phyloP scores from a whole-genome alignment of 1,140 invertebrate genomes.

The Drosophila sturtevanti region DNA sequence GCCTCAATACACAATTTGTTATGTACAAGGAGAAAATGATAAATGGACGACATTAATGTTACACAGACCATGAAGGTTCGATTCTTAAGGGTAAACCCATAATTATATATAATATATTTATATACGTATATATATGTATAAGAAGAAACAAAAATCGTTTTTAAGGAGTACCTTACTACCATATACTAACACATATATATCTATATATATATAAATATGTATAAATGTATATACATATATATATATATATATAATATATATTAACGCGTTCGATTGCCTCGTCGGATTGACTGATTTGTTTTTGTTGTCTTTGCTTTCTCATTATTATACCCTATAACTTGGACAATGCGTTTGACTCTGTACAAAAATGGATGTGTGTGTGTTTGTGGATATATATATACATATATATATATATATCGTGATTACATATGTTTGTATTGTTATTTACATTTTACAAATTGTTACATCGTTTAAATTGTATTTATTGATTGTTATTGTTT shows the following conservation, averaged over 20 bases:
- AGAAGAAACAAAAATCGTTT: constrained; percentile 6
- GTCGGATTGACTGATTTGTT: constrained; percentile 7
- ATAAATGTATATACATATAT: not conserved
- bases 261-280: constrained; percentile 7
- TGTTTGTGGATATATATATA: not conserved
- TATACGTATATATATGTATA: not conserved
- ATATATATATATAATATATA: not conserved
- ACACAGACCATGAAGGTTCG: constrained; percentile 17
- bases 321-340: not conserved
- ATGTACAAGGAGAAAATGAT: constrained; percentile 52
- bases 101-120: constrained; percentile 1
- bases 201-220: not conserved
- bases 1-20: constrained; percentile 27
- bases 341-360: not conserved
- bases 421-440: not conserved
- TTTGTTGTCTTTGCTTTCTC: not conserved
- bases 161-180: not conserved
- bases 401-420: not conserved
- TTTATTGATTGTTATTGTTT: not conserved
- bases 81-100: constrained; percentile 16
- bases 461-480: not conserved
- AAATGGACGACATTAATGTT: constrained; percentile 57
- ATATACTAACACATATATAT: constrained; percentile 9
- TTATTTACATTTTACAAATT: constrained; percentile 16
- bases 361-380: constrained; percentile 1